Percentiles rank a stretch among this genome's conserved stretches.
These are phyloP conservation scores for Synergus gifuensis DNA, from an alignment of 2,888 invertebrate genomes.

Conservation along the genomic window DNA sequence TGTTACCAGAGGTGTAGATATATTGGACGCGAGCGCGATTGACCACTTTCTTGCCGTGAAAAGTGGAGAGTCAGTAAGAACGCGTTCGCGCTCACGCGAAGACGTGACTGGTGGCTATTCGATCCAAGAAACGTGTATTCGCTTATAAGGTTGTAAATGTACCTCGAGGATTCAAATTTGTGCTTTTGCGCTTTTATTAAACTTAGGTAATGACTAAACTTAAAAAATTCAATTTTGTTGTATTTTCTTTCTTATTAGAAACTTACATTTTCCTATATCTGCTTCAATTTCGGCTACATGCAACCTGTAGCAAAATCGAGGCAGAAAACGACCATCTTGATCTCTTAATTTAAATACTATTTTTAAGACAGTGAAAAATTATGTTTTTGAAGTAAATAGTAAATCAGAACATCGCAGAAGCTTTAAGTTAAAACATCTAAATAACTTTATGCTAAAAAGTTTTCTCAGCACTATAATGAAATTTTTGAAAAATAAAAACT, in stretches of 20 bases:
- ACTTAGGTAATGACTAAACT: not conserved
- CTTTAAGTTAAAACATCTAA: not conserved
- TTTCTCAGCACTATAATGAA: not conserved
- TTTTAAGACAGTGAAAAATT: not conserved
- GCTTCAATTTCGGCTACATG: not conserved
- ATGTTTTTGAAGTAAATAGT: not conserved
- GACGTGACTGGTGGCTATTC: slow-evolving; percentile 59
- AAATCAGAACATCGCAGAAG: too few relatives aligned
- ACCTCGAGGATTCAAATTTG: slow-evolving; percentile 48
- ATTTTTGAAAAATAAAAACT: too few relatives aligned
- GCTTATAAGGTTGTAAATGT: slow-evolving; percentile 54
- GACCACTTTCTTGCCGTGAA: slow-evolving; percentile 62
- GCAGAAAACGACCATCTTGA: not conserved
- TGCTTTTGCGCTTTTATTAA: not conserved
- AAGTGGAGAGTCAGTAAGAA: slow-evolving; percentile 73
- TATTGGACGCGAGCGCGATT: slow-evolving; percentile 59
- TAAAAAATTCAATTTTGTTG: not conserved
- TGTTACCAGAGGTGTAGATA: slow-evolving; percentile 10
- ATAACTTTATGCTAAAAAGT: not conserved
- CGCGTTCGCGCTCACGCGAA: slow-evolving; percentile 75
- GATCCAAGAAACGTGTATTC: slow-evolving; percentile 47
- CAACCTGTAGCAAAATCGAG: slow-evolving; percentile 37
- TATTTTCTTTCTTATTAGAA: not conserved
- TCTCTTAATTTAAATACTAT: not conserved
- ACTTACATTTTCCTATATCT: not conserved